Evolutionary conservation across 2,888 invertebrate genomes (phyloP).

Genomic region (Eustalomyia histrio): DNA sequence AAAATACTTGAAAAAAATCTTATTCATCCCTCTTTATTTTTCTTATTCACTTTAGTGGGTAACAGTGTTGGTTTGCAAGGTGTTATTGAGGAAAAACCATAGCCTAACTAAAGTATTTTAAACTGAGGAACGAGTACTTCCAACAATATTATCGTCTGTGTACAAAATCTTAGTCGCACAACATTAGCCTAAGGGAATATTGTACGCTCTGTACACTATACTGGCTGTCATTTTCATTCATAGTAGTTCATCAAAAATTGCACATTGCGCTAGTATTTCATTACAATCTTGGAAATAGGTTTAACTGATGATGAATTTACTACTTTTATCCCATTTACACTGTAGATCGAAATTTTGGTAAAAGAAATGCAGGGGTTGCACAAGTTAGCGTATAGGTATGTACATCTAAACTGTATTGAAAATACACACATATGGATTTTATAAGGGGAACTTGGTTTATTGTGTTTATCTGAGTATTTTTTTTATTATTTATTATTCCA

Average conservation of each 20-base stretch:
- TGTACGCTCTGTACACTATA: not conserved
- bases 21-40: conserved; percentile 15
- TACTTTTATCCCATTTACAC: no score
- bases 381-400: no score
- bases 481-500: no score
- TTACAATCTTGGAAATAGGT: no score
- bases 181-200: not conserved
- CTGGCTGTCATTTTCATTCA: not conserved
- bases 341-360: no score
- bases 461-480: no score
- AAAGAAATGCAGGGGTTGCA: no score
- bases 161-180: not conserved
- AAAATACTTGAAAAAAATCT: conserved; percentile 52
- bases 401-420: no score
- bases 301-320: no score
- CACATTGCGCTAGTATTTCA: not conserved
- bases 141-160: not conserved
- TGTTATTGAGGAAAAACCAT: not conserved
- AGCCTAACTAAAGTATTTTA: not conserved
- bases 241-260: not conserved
- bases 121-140: not conserved
- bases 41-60: not conserved
- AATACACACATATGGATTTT: no score
- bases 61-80: not conserved
- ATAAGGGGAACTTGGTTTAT: no score